phyloP scores from a whole-genome alignment of 2,888 invertebrate species.

The Megamerina dolium region DNA sequence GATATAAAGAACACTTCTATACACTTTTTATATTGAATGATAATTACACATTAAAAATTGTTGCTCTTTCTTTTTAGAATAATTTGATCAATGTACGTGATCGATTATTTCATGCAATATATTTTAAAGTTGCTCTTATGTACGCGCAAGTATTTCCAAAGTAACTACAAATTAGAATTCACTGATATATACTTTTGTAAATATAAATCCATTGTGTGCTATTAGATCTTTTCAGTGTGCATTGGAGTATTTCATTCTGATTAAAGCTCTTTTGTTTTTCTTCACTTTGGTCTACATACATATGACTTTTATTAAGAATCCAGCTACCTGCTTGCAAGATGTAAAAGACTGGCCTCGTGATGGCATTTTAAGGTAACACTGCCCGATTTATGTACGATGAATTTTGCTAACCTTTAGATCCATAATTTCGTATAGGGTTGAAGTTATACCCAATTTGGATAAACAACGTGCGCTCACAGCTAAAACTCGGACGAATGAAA shows the following conservation, averaged over 20 bases:
- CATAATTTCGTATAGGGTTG: slow-evolving; percentile 36
- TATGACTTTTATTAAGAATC: slow-evolving; percentile 84
- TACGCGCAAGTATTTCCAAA: slow-evolving; percentile 89
- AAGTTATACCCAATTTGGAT: slow-evolving; percentile 42
- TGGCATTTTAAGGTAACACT: slow-evolving; percentile 64
- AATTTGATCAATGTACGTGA: slow-evolving; percentile 82
- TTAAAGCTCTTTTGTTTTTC: slow-evolving; percentile 75
- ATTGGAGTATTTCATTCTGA: slow-evolving; percentile 42
- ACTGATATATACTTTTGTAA: slow-evolving; percentile 7
- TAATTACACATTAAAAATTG: not conserved
- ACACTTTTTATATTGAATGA: slow-evolving; percentile 1
- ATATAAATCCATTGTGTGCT: not conserved
- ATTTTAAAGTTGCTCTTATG: slow-evolving; percentile 83
- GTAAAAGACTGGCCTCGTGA: slow-evolving; percentile 91
- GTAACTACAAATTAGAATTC: slow-evolving; percentile 49
- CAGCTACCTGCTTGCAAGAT: slow-evolving; percentile 87
- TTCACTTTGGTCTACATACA: slow-evolving; percentile 93
- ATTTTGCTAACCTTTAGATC: no score
- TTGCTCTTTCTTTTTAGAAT: slow-evolving; percentile 50
- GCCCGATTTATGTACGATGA: no score
- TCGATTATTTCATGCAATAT: slow-evolving; percentile 88
- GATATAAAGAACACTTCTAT: no score
- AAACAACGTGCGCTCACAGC: slow-evolving; percentile 35
- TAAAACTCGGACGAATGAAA: slow-evolving; percentile 30
- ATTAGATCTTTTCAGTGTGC: slow-evolving; percentile 38